Evolutionary conservation across 1,140 invertebrate species (phyloP).

Genomic region (Pseudachorutes palmiensis): DNA sequence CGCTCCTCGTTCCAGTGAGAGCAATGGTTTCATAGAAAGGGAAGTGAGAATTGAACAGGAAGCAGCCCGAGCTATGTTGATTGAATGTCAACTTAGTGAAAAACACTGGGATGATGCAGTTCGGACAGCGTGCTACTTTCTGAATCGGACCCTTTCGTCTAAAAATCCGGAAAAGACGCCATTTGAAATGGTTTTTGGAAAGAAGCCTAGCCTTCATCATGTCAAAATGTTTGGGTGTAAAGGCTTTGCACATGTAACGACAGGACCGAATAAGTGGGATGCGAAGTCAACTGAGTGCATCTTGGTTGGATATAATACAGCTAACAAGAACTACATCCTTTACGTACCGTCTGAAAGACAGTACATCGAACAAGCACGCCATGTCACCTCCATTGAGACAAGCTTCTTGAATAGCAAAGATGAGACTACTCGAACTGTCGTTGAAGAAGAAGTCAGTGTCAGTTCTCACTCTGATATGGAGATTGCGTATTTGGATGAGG

Average conservation of each 20-base stretch:
- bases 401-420: neutral
- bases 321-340: conserved; percentile 8
- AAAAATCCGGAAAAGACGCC: conserved; percentile 20
- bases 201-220: conserved; percentile 35
- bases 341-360: neutral
- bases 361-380: conserved; percentile 7
- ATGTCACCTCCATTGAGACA: neutral
- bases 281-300: conserved; percentile 9
- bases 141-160: conserved; percentile 10
- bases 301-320: conserved; percentile 10
- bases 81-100: neutral
- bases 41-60: conserved; percentile 17
- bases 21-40: conserved; percentile 24
- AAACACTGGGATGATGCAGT: conserved; percentile 24
- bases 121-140: neutral
- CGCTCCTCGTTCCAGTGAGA: conserved; percentile 6
- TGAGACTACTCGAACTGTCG: neutral
- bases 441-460: neutral
- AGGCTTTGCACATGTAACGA: conserved; percentile 32
- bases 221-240: conserved; percentile 39
- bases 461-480: neutral
- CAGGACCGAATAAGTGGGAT: conserved; percentile 21
- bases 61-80: conserved; percentile 18
- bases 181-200: conserved; percentile 19
- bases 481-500: neutral